phyloP scores from a whole-genome alignment of 2,797 vertebrate species.

The Pangasius macronema region DNA sequence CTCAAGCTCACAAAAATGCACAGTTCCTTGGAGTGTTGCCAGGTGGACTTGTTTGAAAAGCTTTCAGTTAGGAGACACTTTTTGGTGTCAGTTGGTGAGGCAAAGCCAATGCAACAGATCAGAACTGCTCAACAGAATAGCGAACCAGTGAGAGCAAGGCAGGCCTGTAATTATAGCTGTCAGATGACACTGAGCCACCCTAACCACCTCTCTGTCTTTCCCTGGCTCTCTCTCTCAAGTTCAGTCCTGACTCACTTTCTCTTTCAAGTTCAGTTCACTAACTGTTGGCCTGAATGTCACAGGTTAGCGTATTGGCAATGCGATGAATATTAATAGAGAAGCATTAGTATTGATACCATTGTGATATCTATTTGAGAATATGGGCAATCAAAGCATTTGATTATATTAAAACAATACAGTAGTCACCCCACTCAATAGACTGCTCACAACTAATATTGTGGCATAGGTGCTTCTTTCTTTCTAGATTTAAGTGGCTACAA shows the following conservation, averaged over 20 bases:
- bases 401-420: neutral
- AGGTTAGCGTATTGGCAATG: constrained; percentile 19
- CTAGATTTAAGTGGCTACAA: neutral
- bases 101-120: constrained; percentile 62
- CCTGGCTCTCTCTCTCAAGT: constrained; percentile 8
- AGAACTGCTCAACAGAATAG: constrained; percentile 70
- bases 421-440: neutral
- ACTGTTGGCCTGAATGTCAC: constrained; percentile 14
- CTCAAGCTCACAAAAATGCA: constrained; percentile 78
- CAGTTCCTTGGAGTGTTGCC: constrained; percentile 76
- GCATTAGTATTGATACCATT: neutral
- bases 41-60: constrained; percentile 75
- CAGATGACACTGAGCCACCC: constrained; percentile 76
- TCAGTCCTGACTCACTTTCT: constrained; percentile 28
- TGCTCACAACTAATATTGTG: neutral
- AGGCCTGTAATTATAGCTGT: constrained; percentile 83
- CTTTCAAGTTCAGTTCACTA: constrained; percentile 41
- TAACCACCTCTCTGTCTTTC: constrained; percentile 54
- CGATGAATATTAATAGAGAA: constrained; percentile 14
- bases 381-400: neutral
- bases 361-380: neutral
- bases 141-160: constrained; percentile 60
- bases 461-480: neutral
- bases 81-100: constrained; percentile 59
- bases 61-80: constrained; percentile 75